Evolutionary conservation across 2,888 invertebrate genomes (phyloP).

Genomic region (Drosophila anomalata): DNA sequence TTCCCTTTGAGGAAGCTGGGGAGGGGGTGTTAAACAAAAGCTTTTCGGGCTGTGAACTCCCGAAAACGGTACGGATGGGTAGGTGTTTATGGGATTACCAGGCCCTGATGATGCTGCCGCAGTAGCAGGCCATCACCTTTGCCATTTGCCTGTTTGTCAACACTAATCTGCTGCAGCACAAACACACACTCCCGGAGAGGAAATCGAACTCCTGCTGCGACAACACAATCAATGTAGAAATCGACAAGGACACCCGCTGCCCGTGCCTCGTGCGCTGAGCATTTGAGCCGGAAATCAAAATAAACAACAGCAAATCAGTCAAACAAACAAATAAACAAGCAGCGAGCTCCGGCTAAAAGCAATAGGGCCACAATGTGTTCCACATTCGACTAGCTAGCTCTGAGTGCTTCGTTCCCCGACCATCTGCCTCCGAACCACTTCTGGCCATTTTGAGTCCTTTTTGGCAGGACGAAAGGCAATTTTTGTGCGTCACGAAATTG

Average conservation of each 20-base stretch:
- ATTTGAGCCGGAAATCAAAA: constrained; percentile 78
- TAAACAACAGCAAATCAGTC: constrained; percentile 77
- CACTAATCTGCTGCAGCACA: constrained; percentile 67
- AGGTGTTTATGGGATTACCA: constrained; percentile 71
- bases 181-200: constrained; percentile 46
- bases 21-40: constrained; percentile 19
- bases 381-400: constrained; percentile 24
- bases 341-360: constrained; percentile 65
- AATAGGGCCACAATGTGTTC: constrained; percentile 64
- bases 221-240: constrained; percentile 74
- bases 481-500: constrained; percentile 62
- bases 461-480: constrained; percentile 46
- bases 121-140: constrained; percentile 34
- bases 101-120: constrained; percentile 5
- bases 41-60: not conserved
- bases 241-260: constrained; percentile 63
- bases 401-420: constrained; percentile 4
- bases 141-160: constrained; percentile 68
- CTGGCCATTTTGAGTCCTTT: constrained; percentile 6
- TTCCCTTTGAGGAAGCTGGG: constrained; percentile 23
- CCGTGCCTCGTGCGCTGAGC: constrained; percentile 39
- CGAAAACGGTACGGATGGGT: constrained; percentile 27
- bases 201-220: constrained; percentile 60
- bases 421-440: not conserved
- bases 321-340: constrained; percentile 71